Percentiles rank a stretch among this genome's conserved stretches.
Conservation (phyloP, 2,113 vertebrate genomes). For the Chaetodon trifascialis region DNA sequence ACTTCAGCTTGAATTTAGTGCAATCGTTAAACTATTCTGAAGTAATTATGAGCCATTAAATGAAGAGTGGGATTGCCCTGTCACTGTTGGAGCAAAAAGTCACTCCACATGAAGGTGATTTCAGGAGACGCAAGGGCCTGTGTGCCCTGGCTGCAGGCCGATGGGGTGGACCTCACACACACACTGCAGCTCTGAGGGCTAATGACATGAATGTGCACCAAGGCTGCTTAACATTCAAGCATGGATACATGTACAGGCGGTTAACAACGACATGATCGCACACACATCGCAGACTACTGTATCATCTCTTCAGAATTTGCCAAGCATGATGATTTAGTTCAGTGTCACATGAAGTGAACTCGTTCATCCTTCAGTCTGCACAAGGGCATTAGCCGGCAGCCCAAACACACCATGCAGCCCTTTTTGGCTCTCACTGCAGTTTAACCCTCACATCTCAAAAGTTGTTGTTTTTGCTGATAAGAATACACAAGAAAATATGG, state of each 20-base stretch:
- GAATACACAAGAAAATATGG: not conserved
- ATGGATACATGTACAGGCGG: conserved; percentile 44
- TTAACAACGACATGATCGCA: conserved; percentile 30
- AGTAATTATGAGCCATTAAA: conserved; percentile 79
- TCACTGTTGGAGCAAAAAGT: conserved; percentile 73
- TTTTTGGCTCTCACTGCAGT: not conserved
- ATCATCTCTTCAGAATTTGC: conserved; percentile 58
- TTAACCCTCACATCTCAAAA: not conserved
- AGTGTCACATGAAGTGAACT: conserved; percentile 74
- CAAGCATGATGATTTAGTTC: conserved; percentile 74
- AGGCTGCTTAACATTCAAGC: conserved; percentile 60
- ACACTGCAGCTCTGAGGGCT: conserved; percentile 47
- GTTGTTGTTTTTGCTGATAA: not conserved
- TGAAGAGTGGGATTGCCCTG: conserved; percentile 73
- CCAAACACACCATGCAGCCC: conserved; percentile 32
- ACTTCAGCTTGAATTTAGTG: conserved; percentile 75
- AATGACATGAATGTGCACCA: conserved; percentile 73
- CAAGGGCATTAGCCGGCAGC: conserved; percentile 59
- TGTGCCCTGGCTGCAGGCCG: conserved; percentile 55
- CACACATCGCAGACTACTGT: conserved; percentile 29
- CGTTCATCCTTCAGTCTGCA: conserved; percentile 65
- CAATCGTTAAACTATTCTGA: conserved; percentile 72
- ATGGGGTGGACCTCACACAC: conserved; percentile 59
- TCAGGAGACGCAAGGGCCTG: conserved; percentile 63
- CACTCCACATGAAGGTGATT: conserved; percentile 80